Conservation (phyloP, 2,797 vertebrate genomes). For the Lophotriccus pileatus region DNA sequence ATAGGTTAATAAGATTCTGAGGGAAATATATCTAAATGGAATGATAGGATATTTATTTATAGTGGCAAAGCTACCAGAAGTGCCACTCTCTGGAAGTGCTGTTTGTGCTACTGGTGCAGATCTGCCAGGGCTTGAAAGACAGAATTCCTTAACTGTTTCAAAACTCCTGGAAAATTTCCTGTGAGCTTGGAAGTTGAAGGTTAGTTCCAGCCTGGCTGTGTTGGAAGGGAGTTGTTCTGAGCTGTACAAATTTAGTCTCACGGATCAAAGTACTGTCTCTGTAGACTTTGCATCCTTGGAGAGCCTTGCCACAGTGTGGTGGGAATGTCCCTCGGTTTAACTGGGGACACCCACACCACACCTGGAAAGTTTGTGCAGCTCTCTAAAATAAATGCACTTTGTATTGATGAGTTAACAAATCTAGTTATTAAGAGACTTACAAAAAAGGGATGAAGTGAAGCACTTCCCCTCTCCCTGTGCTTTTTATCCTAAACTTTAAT, state of each 20-base stretch:
- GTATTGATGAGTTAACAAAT: neutral
- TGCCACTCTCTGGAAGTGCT: neutral
- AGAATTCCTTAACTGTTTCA: neutral
- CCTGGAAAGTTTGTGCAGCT: neutral
- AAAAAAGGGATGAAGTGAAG: neutral
- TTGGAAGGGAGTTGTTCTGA: neutral
- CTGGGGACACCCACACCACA: neutral
- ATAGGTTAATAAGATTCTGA: neutral
- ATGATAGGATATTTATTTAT: neutral
- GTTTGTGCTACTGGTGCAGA: neutral
- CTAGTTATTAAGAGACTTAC: neutral
- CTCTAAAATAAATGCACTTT: neutral
- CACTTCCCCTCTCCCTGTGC: neutral
- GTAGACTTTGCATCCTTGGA: neutral
- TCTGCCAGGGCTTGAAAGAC: neutral
- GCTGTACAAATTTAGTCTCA: neutral
- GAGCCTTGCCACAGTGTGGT: neutral
- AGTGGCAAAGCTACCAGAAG: neutral
- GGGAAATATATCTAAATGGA: accelerated
- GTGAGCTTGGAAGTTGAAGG: neutral
- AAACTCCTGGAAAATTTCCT: neutral
- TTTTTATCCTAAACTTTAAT: neutral
- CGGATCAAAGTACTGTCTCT: neutral
- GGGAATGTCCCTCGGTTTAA: neutral
- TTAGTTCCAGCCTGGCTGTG: neutral